phyloP scores from a whole-genome alignment of 2,113 vertebrate species.

The Dendrocopos noguchii region DNA sequence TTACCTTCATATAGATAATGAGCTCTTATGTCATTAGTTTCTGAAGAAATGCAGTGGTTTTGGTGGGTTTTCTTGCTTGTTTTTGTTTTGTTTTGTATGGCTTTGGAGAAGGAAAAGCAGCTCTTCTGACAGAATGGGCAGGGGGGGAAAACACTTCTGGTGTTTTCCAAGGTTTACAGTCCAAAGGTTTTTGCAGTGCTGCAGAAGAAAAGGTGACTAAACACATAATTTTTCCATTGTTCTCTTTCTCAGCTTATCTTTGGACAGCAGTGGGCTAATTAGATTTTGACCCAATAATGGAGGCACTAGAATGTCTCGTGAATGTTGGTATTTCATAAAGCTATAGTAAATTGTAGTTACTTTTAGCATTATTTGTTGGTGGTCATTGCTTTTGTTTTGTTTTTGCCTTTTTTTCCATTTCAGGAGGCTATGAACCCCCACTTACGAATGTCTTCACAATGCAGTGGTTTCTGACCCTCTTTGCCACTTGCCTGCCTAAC shows the following conservation, averaged over 20 bases:
- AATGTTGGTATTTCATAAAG: background rate
- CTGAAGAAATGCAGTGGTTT: background rate
- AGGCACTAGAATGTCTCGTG: background rate
- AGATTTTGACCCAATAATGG: background rate
- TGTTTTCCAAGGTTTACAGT: background rate
- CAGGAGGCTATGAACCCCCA: constrained; percentile 96
- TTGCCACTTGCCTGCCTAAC: constrained; percentile 96
- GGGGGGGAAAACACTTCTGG: no score
- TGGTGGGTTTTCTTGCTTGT: background rate
- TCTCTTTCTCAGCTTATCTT: background rate
- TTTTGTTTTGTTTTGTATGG: background rate
- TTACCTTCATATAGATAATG: background rate
- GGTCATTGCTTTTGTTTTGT: background rate
- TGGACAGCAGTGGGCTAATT: background rate
- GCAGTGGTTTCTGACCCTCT: constrained; percentile 99
- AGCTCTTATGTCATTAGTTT: background rate
- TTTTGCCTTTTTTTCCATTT: constrained; percentile 46
- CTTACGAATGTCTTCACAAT: constrained; percentile 99
- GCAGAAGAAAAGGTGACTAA: background rate
- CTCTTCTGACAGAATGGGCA: background rate
- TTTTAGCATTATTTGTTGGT: background rate
- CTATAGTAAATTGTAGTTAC: background rate
- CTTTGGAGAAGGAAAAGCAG: background rate
- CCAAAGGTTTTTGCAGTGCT: background rate
- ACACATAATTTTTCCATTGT: background rate